A percentile compares a stretch with the other conserved stretches of the same genome.
phyloP scores from a whole-genome alignment of 1,140 invertebrate genomes.

The Gerris buenoi region DNA sequence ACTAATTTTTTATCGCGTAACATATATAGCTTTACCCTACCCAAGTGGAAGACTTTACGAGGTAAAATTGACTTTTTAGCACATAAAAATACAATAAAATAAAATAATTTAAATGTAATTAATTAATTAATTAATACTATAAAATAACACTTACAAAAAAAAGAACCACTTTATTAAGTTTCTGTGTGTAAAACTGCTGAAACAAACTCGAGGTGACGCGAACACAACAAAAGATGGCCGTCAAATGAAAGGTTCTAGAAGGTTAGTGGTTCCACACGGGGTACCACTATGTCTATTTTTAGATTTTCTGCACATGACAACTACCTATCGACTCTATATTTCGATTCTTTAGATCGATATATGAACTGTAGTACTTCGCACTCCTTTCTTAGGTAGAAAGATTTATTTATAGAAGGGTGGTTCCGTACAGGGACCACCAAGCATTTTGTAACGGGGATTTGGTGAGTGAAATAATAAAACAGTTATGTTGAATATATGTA shows the following conservation, averaged over 20 bases:
- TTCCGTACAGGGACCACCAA: background rate
- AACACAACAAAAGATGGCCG: background rate
- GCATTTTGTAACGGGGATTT: too few species aligned
- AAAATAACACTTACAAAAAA: background rate
- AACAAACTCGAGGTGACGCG: background rate
- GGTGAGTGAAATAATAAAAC: too few species aligned
- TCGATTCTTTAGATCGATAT: background rate
- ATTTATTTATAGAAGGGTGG: background rate
- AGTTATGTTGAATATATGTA: too few species aligned
- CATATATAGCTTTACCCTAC: background rate
- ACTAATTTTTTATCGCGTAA: background rate
- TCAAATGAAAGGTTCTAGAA: background rate
- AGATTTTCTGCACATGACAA: background rate
- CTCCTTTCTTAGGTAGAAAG: background rate
- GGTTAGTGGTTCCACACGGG: background rate
- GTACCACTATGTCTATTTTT: background rate
- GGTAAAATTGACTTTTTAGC: background rate
- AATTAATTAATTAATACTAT: background rate
- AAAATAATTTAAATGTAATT: background rate
- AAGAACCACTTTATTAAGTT: background rate
- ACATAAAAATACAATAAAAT: background rate
- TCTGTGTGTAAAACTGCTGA: background rate
- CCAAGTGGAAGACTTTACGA: background rate
- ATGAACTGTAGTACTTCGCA: background rate
- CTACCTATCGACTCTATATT: background rate